A percentile compares a stretch with the other conserved stretches of the same genome.
phyloP scores from a whole-genome alignment of 30 jellyfish, hydroid and myxozoan species.

The Aurelia sp. region DNA sequence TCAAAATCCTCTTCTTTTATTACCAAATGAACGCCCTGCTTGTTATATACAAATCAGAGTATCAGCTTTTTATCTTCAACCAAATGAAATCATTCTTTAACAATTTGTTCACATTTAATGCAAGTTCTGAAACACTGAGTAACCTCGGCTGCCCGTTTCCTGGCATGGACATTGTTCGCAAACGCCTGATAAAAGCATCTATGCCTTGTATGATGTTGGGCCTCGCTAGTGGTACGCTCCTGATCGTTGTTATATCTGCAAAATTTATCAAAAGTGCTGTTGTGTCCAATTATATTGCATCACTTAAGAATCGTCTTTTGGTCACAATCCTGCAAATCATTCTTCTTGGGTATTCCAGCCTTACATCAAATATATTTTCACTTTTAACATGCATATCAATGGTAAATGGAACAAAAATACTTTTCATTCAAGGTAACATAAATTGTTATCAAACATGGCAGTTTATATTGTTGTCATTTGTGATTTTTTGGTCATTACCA shows the following conservation, averaged over 20 bases:
- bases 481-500: slow-evolving; percentile 9
- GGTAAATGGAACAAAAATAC: not conserved
- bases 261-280: not conserved
- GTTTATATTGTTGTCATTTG: not conserved
- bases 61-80: not conserved
- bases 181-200: not conserved
- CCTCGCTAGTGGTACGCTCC: not conserved
- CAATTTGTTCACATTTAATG: not conserved
- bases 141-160: not conserved
- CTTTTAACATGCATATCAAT: slow-evolving; percentile 11
- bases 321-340: not conserved
- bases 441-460: slow-evolving; percentile 15
- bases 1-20: slow-evolving; percentile 1
- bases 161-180: not conserved
- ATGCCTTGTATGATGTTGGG: not conserved
- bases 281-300: not conserved
- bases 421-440: not conserved
- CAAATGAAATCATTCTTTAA: too few species aligned
- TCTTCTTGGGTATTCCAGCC: slow-evolving; percentile 9
- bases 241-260: not conserved
- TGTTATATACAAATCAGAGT: not conserved
- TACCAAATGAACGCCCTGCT: not conserved
- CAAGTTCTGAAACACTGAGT: not conserved
- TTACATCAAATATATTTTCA: slow-evolving; percentile 2
- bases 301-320: not conserved